Base-by-base conservation (phyloP, 1,140 invertebrate species). In the Pygmarrhopalites habei region DNA sequence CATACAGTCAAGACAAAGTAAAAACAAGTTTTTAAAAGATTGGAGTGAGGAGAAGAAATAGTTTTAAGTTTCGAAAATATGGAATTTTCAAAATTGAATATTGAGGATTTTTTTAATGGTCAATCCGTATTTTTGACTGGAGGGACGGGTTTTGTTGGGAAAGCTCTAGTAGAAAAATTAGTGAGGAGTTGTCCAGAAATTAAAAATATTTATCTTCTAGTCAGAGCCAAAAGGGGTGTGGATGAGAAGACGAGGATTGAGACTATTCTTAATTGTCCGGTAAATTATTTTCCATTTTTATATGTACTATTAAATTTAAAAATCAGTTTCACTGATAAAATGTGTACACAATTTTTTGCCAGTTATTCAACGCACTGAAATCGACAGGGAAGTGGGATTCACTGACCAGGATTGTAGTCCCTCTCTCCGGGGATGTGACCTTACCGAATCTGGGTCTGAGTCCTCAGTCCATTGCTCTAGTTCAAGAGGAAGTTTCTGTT, bases 91-190 rank as follows among this genome's bases (percentile, higher is more conserved):
- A n/a, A 59, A 29, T 28, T 43, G 2, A 2, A 59, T 21, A 76
- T 81, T 57, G 73, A 76, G 30, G 75, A 80, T 25, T 87, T 85
- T 71, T 87, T 82, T 73, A 72, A 74, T 1, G 81, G 79, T 0
- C 77, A 79, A 17, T 79, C 77, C 23, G 72, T 87, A 17, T 78
- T 87, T 35, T 69, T 82, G 23, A 82, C 84, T 65, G 72, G 85
- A 1, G 80, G 76, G 2, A 86, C 85, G 7, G 89, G 82, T 71
- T 92, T 86, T 75, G 79, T 82, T 68, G 89, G 80, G 68, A 90
- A 87, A 77, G 86, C 86, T 2, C 74, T 91, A 0, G 74, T 92
- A 25, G 89, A 92, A 76, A 92, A 92, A 74, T 74, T 92, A 2
- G 74, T 92, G 15, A 75, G 89, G 43, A 83, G 83, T 21, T 92